phyloP scores from a whole-genome alignment of 2,888 invertebrate species.

The Crepidodera aurea region DNA sequence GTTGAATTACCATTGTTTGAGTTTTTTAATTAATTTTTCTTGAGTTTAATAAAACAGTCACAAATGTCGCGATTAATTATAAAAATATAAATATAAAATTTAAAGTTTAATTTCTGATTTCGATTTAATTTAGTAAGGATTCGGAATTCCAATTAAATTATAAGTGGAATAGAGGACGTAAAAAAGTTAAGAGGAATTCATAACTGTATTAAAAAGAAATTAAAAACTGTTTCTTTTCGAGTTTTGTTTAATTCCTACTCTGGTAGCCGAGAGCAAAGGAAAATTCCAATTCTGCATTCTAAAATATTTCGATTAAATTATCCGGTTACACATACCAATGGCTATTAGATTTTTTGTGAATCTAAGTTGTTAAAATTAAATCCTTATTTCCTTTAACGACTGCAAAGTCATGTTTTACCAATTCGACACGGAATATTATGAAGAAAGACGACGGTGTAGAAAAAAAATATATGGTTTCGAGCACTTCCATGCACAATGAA shows the following conservation, averaged over 20 bases:
- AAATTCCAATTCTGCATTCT: constrained; percentile 5
- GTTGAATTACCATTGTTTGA: too few species aligned
- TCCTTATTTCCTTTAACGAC: constrained; percentile 22
- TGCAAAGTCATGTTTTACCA: constrained; percentile 28
- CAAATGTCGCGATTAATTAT: too few species aligned
- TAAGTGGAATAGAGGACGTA: too few species aligned
- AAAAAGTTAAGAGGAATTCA: too few species aligned
- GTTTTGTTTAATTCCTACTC: background rate
- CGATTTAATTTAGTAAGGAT: too few species aligned
- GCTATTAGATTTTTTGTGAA: constrained; percentile 19
- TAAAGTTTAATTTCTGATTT: too few species aligned
- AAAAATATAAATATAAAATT: too few species aligned
- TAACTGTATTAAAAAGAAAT: background rate
- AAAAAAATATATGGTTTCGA: constrained; percentile 11
- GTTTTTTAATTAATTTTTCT: too few species aligned
- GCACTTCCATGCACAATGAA: constrained; percentile 25
- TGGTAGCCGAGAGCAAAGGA: background rate
- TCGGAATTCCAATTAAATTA: too few species aligned
- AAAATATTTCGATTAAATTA: constrained; percentile 7
- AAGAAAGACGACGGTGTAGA: background rate
- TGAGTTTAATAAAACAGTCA: too few species aligned
- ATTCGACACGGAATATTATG: constrained; percentile 27
- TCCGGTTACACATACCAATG: constrained; percentile 15
- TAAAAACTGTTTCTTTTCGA: background rate
- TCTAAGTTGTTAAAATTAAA: constrained; percentile 22